phyloP scores from a whole-genome alignment of 2,113 vertebrate species.

The chimpanzee (Pan troglodytes) region NHGRI_mPanTro3-v2.1_pri NC_072418.2:60888001-60888500 shows the following conservation, averaged over 20 bases:
- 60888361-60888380: no score
- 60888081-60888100: not conserved
- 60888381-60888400: not conserved
- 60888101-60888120: not conserved
- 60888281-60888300: not conserved
- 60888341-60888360: not conserved
- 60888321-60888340: not conserved
- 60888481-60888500: not conserved
- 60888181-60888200: not conserved
- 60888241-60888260: not conserved
- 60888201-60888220: not conserved
- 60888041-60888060: not conserved
- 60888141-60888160: not conserved
- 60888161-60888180: not conserved
- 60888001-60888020: not conserved
- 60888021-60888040: not conserved
- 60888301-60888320: not conserved
- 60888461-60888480: not conserved
- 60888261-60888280: not conserved
- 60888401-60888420: not conserved
- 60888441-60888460: not conserved
- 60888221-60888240: not conserved
- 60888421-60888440: not conserved
- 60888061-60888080: not conserved
- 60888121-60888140: not conserved